Conservation (phyloP, 2,797 vertebrate genomes). For the Buceros bicornis region DNA sequence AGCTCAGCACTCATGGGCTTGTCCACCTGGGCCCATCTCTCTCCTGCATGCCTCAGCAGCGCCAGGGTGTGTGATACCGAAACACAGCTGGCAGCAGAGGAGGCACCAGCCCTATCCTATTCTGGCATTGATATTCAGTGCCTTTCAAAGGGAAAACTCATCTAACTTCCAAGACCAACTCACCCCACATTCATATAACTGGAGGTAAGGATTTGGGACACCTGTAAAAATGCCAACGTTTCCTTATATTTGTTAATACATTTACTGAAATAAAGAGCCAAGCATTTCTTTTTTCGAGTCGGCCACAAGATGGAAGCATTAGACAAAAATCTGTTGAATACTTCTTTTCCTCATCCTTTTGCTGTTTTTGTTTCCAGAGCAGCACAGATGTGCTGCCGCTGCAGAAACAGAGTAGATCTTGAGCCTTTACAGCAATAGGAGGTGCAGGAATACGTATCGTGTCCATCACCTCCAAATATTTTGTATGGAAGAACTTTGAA, state of each 20-base stretch:
- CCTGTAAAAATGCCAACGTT: neutral
- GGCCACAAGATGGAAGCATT: conserved; percentile 83
- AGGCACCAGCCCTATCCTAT: neutral
- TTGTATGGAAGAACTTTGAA: neutral
- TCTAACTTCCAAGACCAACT: neutral
- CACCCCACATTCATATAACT: neutral
- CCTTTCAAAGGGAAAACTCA: neutral
- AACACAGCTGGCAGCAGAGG: rapidly evolving
- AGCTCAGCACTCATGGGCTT: neutral
- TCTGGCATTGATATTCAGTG: rapidly evolving
- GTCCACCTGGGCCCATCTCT: neutral
- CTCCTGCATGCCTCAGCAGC: neutral
- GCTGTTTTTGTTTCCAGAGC: neutral
- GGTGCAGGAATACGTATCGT: neutral
- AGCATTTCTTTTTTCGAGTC: neutral
- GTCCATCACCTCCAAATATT: neutral
- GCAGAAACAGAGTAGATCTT: neutral
- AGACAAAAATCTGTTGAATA: conserved; percentile 50
- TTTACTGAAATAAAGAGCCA: neutral
- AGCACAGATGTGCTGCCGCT: neutral
- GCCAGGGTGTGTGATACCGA: rapidly evolving
- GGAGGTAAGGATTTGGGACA: neutral
- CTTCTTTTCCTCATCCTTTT: neutral
- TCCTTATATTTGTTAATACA: neutral
- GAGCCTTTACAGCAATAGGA: neutral